phyloP scores from a whole-genome alignment of 2,797 vertebrate genomes.

The Sebastes alutus region DNA sequence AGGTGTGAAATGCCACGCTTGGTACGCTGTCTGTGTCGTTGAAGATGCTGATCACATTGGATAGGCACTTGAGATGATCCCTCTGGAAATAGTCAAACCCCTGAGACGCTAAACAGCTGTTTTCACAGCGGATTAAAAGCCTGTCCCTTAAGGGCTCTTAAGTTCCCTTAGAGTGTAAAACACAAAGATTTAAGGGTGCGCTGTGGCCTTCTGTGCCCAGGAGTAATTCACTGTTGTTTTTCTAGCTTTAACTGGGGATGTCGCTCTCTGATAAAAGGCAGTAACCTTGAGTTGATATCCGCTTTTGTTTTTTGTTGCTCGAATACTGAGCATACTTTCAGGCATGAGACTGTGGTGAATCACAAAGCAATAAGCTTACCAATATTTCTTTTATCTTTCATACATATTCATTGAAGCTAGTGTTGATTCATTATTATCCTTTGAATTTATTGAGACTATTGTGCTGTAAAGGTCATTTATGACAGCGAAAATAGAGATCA shows the following conservation, averaged over 20 bases:
- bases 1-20: constrained; percentile 52
- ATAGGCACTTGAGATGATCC: constrained; percentile 53
- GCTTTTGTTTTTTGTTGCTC: constrained; percentile 19
- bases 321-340: constrained; percentile 7
- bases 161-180: constrained; percentile 58
- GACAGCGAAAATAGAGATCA: not conserved
- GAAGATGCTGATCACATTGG: constrained; percentile 42
- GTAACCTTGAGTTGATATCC: constrained; percentile 39
- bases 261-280: constrained; percentile 35
- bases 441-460: not conserved
- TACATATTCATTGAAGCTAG: not conserved
- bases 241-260: constrained; percentile 19
- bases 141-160: constrained; percentile 61
- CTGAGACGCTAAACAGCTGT: constrained; percentile 71
- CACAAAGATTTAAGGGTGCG: constrained; percentile 41
- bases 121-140: constrained; percentile 69
- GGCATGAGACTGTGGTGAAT: not conserved
- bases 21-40: not conserved
- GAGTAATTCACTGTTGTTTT: constrained; percentile 38
- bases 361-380: not conserved
- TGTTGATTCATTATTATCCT: not conserved
- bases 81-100: constrained; percentile 58
- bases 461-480: not conserved
- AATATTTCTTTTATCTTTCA: not conserved
- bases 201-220: constrained; percentile 34